Evolutionary conservation across 2,888 invertebrate genomes (phyloP).

Genomic region (Anarsia innoxiella): DNA sequence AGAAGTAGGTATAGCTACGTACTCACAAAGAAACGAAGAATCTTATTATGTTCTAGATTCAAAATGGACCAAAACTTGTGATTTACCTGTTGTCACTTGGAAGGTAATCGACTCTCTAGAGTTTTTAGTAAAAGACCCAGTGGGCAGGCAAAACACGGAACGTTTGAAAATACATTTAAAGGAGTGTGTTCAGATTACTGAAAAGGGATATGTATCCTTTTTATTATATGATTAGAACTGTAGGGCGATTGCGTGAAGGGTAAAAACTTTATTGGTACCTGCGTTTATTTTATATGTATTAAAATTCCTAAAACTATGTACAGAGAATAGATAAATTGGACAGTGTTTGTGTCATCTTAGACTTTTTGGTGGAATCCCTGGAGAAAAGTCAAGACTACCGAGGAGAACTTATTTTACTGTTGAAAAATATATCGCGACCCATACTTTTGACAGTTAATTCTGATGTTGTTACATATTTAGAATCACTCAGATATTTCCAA

Average conservation of each 20-base stretch:
- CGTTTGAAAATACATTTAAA: constrained; percentile 34
- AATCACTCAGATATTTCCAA: constrained; percentile 34
- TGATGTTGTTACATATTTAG: constrained; percentile 37
- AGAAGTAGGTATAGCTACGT: no score
- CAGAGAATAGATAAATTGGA: constrained; percentile 42
- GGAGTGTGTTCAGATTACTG: constrained; percentile 34
- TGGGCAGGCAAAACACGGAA: constrained; percentile 30
- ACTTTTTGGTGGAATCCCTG: constrained; percentile 39
- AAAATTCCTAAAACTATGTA: not conserved
- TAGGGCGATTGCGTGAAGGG: no score
- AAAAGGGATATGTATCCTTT: constrained; percentile 61
- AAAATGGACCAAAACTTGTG: no score
- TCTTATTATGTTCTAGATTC: no score
- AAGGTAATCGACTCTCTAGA: constrained; percentile 40
- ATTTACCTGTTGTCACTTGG: no score
- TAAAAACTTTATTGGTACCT: no score
- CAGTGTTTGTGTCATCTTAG: constrained; percentile 32
- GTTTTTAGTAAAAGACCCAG: constrained; percentile 38
- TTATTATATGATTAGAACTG: constrained; percentile 2
- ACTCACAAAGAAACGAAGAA: no score
- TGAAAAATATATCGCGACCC: constrained; percentile 38
- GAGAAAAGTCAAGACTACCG: constrained; percentile 22
- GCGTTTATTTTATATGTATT: no score
- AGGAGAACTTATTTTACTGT: constrained; percentile 24
- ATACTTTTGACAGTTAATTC: constrained; percentile 31